Percentiles rank a stretch among this genome's conserved stretches.
These are phyloP conservation scores for Manacus vitellinus DNA, from an alignment of 2,113 vertebrate genomes.

Conservation along the genomic window DNA sequence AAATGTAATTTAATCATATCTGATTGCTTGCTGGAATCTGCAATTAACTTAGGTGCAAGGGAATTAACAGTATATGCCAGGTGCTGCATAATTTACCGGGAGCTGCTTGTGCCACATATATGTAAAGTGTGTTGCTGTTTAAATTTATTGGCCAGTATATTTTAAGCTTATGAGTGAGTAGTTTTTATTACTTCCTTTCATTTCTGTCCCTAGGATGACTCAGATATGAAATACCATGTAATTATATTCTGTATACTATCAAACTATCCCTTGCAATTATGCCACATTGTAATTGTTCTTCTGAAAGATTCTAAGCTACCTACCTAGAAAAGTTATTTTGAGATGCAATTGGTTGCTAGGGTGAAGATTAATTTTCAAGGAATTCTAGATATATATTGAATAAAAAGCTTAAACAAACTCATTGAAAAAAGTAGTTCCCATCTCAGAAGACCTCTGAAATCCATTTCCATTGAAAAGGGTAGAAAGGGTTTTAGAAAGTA, in stretches of 20 bases:
- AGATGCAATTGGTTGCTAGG: not conserved
- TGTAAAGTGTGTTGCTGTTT: not conserved
- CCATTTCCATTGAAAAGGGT: not conserved
- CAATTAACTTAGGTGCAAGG: conserved; percentile 23
- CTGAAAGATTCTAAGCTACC: not conserved
- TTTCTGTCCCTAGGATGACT: conserved; percentile 16
- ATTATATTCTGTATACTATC: conserved; percentile 14
- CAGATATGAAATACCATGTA: not conserved
- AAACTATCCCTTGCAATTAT: conserved; percentile 19
- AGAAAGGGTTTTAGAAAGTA: not conserved
- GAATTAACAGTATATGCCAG: conserved; percentile 17
- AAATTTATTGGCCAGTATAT: conserved; percentile 1
- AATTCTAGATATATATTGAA: not conserved
- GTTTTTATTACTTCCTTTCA: conserved; percentile 22
- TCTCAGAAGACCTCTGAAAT: not conserved
- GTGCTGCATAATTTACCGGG: conserved; percentile 12
- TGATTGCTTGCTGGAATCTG: conserved; percentile 41
- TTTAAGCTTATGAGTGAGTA: not conserved
- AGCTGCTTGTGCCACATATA: not conserved
- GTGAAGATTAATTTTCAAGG: not conserved
- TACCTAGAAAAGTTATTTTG: not conserved
- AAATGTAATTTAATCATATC: conserved; percentile 44
- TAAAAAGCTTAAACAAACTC: not conserved
- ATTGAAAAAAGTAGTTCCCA: not conserved
- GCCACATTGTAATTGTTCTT: not conserved